These are phyloP conservation scores for Julus scandinavius DNA, from an alignment of 2,888 invertebrate species.

Conservation along the genomic window DNA sequence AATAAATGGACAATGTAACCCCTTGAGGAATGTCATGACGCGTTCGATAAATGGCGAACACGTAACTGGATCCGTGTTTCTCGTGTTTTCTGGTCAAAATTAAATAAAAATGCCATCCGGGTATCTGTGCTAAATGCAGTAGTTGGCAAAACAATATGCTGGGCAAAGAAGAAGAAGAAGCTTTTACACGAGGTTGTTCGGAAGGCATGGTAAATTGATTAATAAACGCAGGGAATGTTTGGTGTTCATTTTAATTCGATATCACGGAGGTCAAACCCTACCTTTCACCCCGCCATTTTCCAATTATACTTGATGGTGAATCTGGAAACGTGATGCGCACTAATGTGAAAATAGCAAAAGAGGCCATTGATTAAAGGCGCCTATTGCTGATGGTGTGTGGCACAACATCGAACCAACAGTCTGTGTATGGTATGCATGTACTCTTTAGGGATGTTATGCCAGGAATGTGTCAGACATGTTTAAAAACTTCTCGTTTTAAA, in stretches of 20 bases:
- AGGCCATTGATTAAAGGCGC: neutral
- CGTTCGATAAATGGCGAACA: conserved; percentile 32
- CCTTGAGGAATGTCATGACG: conserved; percentile 39
- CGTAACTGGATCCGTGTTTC: neutral
- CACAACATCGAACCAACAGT: neutral
- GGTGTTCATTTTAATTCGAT: conserved; percentile 32
- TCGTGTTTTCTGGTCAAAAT: conserved; percentile 17
- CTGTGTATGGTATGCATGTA: neutral
- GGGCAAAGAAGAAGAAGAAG: neutral
- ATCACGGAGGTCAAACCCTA: neutral
- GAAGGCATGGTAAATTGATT: conserved; percentile 16
- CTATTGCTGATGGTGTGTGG: neutral
- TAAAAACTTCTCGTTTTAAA: neutral
- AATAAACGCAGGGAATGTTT: conserved; percentile 8
- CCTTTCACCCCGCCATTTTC: conserved; percentile 36
- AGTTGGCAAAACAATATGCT: neutral
- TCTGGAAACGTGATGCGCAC: conserved; percentile 23
- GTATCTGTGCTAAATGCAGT: neutral
- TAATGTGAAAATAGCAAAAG: conserved; percentile 10
- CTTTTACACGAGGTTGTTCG: neutral
- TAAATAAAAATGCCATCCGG: conserved; percentile 4
- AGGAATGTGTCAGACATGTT: neutral
- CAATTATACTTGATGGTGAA: conserved; percentile 2
- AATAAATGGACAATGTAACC: conserved; percentile 33
- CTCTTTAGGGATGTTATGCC: neutral